Base-by-base conservation (phyloP, 1,140 invertebrate species). In the Zaprionus nigranus region DNA sequence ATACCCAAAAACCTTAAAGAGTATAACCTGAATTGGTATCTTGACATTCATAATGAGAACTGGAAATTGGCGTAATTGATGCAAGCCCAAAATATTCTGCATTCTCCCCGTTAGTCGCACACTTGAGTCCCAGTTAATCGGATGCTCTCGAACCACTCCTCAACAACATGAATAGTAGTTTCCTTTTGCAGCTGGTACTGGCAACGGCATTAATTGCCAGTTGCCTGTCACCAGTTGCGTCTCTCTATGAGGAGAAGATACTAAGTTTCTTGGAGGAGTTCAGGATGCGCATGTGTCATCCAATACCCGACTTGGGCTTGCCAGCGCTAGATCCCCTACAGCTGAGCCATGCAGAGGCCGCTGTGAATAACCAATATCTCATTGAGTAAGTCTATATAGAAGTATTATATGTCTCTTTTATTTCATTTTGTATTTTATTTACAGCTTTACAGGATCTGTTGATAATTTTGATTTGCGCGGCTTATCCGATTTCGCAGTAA, bases 261-360 rank as follows among this genome's bases (percentile, higher is more conserved):
- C 20, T 54, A 3, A n/a, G 26, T 7, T 91, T 92, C 58, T 65
- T 92, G 0, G 24, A 90, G 0, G 74, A 90, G 65, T 76, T 92
- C 12, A 60, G 77, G 7, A 36, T 56, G 54, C 91, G 91, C 2
- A 92, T 92, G 91, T 92, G 91, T 17, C 91, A 92, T 58, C 91
- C 91, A 1, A 92, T 92, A 53, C 90, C 90, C 0, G 82, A 80
- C 53, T 71, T 92, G 51, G 91, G 91, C 0, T 62, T 92, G 7
- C 91, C 87, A 11, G 82, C 91, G 1, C 56, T 92, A 51, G 91
- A 92, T 79, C 91, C 91, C 4, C 36, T 92, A 7, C 6, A 77
- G 51, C 34, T 79, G 11, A 65, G 46, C n/a, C 78, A 81, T 51
- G 71, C 65, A 13, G 62, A 81, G 15, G 60, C 54, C 3, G 57